Conservation (phyloP, 2,888 invertebrate genomes). For the Tenthredo notha region DNA sequence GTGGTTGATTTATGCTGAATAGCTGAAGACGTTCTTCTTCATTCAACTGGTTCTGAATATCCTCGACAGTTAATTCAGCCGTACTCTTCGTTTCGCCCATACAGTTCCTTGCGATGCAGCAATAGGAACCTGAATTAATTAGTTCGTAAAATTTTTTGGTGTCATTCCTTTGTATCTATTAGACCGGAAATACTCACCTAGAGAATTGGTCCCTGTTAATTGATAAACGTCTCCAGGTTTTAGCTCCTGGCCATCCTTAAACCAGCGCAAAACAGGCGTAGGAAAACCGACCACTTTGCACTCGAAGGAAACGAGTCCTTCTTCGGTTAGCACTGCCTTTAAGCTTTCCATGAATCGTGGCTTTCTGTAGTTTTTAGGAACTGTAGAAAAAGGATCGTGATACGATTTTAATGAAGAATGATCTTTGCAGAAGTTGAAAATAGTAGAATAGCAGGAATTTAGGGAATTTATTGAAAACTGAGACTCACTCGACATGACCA, state of each 20-base stretch:
- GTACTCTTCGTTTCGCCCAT: slow-evolving; percentile 94
- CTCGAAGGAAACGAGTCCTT: slow-evolving; percentile 95
- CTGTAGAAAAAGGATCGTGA: slow-evolving; percentile 77
- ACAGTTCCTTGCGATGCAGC: slow-evolving; percentile 93
- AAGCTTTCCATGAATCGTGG: slow-evolving; percentile 95
- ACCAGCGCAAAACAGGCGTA: slow-evolving; percentile 93
- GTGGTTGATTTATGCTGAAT: slow-evolving; percentile 89
- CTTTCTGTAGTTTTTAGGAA: slow-evolving; percentile 93
- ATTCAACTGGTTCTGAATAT: slow-evolving; percentile 93
- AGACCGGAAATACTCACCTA: slow-evolving; percentile 78
- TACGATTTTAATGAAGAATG: background rate
- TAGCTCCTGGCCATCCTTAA: slow-evolving; percentile 94
- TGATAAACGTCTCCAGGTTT: slow-evolving; percentile 96
- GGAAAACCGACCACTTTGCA: slow-evolving; percentile 96
- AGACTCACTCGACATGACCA: slow-evolving; percentile 88
- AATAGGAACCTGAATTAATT: slow-evolving; percentile 84
- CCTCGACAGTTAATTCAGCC: slow-evolving; percentile 93
- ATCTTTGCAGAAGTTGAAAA: background rate
- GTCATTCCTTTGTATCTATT: background rate
- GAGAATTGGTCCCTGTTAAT: slow-evolving; percentile 92
- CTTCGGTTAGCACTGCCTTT: slow-evolving; percentile 93
- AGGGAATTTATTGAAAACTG: slow-evolving; percentile 56
- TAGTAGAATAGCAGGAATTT: background rate
- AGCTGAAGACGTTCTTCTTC: slow-evolving; percentile 91
- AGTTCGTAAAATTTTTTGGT: background rate